These are phyloP conservation scores for Oegoconia quadripuncta DNA, from an alignment of 2,888 invertebrate species.

Conservation along the genomic window DNA sequence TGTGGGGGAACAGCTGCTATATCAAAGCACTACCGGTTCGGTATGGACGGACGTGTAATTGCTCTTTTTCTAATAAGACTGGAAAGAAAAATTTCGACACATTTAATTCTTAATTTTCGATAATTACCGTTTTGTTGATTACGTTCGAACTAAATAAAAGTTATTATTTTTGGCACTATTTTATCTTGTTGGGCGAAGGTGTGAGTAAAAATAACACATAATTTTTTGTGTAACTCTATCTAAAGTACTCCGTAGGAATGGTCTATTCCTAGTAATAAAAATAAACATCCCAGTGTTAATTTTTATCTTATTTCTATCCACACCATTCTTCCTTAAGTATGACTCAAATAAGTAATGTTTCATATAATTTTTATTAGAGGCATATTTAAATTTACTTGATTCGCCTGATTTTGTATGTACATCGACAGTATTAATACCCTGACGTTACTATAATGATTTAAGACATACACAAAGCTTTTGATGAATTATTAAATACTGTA, in stretches of 20 bases:
- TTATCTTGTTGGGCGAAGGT: too few relatives aligned
- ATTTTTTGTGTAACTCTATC: too few relatives aligned
- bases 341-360: too few relatives aligned
- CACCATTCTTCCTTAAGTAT: too few relatives aligned
- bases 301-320: too few relatives aligned
- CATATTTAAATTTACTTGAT: neutral
- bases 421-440: slow-evolving; percentile 7
- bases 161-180: neutral
- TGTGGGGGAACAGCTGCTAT: slow-evolving; percentile 4
- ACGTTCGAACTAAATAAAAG: neutral
- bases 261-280: too few relatives aligned
- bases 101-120: neutral
- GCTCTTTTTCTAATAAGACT: slow-evolving; percentile 19
- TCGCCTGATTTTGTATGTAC: too few relatives aligned
- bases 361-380: neutral
- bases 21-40: slow-evolving; percentile 22
- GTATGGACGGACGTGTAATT: slow-evolving; percentile 46
- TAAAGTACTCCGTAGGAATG: too few relatives aligned
- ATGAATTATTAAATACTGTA: slow-evolving; percentile 44
- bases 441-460: slow-evolving; percentile 38
- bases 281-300: too few relatives aligned
- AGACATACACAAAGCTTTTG: slow-evolving; percentile 33
- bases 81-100: slow-evolving; percentile 10
- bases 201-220: too few relatives aligned
- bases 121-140: neutral